Percentiles rank a stretch among this genome's conserved stretches.
Conservation (phyloP, 35 echinoderm and acorn worm genomes). For the Apostichopus californicus region DNA sequence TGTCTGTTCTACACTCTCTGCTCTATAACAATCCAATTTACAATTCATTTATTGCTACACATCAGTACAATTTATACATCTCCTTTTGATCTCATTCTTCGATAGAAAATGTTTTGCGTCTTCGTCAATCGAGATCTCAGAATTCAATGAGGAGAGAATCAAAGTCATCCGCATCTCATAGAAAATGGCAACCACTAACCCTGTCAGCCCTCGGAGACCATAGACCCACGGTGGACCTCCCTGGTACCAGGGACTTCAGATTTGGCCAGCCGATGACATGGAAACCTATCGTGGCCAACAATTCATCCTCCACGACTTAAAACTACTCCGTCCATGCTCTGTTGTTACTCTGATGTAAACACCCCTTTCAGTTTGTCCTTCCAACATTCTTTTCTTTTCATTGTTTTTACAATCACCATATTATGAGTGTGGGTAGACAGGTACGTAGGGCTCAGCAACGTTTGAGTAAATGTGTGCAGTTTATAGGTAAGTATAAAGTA, state of each 20-base stretch:
- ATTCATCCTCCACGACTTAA: conserved; percentile 2
- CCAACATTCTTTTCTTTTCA: not conserved
- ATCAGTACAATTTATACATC: too few species aligned
- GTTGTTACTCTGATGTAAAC: not conserved
- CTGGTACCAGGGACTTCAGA: conserved; percentile 63
- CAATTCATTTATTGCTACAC: too few species aligned
- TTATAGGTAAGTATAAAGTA: too few species aligned
- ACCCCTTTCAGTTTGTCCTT: conserved; percentile 4
- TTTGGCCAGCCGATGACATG: conserved; percentile 76
- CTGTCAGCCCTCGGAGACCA: conserved; percentile 74
- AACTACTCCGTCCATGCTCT: too few species aligned
- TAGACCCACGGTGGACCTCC: conserved; percentile 64
- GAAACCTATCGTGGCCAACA: conserved; percentile 76
- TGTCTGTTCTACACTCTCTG: too few species aligned
- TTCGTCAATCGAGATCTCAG: not conserved
- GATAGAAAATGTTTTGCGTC: not conserved
- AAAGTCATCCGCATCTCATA: not conserved
- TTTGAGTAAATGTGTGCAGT: too few species aligned
- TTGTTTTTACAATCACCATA: too few species aligned
- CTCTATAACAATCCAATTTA: too few species aligned
- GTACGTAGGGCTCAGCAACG: too few species aligned
- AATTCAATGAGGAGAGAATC: conserved; percentile 31
- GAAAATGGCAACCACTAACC: conserved; percentile 70
- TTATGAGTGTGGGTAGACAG: too few species aligned
- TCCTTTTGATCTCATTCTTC: not conserved